These are phyloP conservation scores for Eurypyga helias DNA, from an alignment of 2,113 vertebrate genomes.

Conservation along the genomic window DNA sequence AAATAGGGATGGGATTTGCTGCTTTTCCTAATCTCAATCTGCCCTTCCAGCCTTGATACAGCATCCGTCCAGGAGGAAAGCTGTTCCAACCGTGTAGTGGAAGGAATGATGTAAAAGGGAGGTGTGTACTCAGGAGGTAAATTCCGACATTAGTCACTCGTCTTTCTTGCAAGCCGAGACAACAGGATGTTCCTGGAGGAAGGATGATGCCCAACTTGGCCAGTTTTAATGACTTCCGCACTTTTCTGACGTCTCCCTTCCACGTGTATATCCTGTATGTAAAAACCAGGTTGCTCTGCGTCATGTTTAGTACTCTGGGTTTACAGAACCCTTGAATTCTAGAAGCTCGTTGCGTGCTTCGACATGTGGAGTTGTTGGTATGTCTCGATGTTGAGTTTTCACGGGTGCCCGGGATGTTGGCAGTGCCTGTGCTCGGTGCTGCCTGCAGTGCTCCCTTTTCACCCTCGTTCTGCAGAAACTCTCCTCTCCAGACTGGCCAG, in stretches of 20 bases:
- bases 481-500: neutral
- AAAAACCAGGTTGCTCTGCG: neutral
- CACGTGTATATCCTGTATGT: neutral
- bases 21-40: neutral
- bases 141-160: fast-evolving
- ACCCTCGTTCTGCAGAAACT: neutral
- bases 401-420: too few species aligned
- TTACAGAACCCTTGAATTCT: neutral
- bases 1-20: neutral
- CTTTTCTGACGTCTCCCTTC: neutral
- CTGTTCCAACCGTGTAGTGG: neutral
- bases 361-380: neutral
- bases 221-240: neutral
- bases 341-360: neutral
- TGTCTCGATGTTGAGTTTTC: neutral
- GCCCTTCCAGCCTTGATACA: neutral
- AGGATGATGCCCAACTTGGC: neutral
- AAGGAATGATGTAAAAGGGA: neutral
- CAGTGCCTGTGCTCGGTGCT: neutral
- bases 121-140: neutral
- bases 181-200: neutral
- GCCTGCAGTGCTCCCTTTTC: neutral
- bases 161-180: neutral
- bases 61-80: neutral
- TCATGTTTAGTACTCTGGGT: neutral